Evolutionary conservation across 2,797 vertebrate genomes (phyloP), one percentile per base, ranked within the genome.

Genomic region (Fratercula arctica): DNA sequence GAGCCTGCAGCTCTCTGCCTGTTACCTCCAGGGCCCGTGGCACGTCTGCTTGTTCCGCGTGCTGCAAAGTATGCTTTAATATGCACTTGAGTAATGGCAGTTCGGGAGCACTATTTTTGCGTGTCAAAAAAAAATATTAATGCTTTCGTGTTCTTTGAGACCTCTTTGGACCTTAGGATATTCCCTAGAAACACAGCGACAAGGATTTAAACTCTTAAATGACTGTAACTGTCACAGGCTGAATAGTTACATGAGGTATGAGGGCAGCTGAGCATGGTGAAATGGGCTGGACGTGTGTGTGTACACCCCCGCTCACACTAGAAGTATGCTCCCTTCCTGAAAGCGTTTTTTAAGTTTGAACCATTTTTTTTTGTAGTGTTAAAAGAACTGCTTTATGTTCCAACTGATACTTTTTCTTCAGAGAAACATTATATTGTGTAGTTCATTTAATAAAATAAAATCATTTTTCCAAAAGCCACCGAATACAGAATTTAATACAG

Each of bases 361-460:
- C 41, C 16, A 2, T 37, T 69, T 37, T 77, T 73, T 73, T 45
- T 93, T 74, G 91, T n/a, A 28, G 29, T 85, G 79, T 80, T 93
- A 72, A 85, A 96, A 95, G 90, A 75, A 11, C 57, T 89, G 39
- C 66, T 76, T 88, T 67, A 50, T 73, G 87, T 96, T 93, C 89
- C 87, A 91, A 80, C 67, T 26, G 61, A 66, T 88, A 73, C 70
- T 92, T 96, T 95, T 93, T 90, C 78, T 97, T 93, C 72, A 86
- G 89, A 93, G 66, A 95, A 96, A 91, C 69, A 94, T 91, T 97
- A 51, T 89, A 87, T 95, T 92, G 74, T 70, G 8, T 78, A 91
- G 70, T 89, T 97, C 78, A 86, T 95, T 97, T 97, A 95, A 97
- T 95, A 94, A 97, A 98, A 97, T 96, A 93, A 94, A 94, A 89